Evolutionary conservation across 2,113 vertebrate species (phyloP), one percentile per base, ranked within the genome.

Genomic region (Heterochromis multidens): DNA sequence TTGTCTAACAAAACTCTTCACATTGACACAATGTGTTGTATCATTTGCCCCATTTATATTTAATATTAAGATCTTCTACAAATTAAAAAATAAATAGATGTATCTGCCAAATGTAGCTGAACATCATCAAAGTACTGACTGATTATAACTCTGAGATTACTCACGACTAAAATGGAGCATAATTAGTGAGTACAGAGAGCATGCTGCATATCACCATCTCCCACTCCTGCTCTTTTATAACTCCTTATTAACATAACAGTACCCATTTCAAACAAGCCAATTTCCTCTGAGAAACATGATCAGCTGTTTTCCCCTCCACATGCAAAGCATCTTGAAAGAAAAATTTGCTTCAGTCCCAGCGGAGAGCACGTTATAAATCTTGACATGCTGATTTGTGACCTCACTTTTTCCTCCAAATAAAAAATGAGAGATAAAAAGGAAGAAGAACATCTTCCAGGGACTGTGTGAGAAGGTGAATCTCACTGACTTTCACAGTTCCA

Each of bases 331-430:
- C 83, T 80, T 87, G 19, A 82, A 86, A 84, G 31, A 77, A 63
- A 61, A 79, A 87, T 49, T 63, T 49, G 76, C 77, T 85, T 70
- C 4, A 14, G 12, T 86, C 92, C 81, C 87, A 40, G 46, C 1
- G 17, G 89, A 85, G 54, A 81, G n/a, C 60, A 17, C 67, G 31
- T 83, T 40, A 83, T 77, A 81, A 78, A 89, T 84, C 74, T 65
- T 77, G 81, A 83, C 87, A 62, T 23, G 31, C 79, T 83, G 87
- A 89, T 76, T 84, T 43, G 19, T 80, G 87, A 81, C 89, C 89
- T 91, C 80, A 35, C 57, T 87, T 91, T 78, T 77, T 89, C 91
- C 89, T 91, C 56, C 27, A 87, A 29, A 58, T 54, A n/a, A 83
- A 54, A 14, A 31, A 19, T 31, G 74, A n/a, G 13, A 49, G 62